Base-by-base conservation (phyloP, 2,113 vertebrate species). In the Petroica traversi region DNA sequence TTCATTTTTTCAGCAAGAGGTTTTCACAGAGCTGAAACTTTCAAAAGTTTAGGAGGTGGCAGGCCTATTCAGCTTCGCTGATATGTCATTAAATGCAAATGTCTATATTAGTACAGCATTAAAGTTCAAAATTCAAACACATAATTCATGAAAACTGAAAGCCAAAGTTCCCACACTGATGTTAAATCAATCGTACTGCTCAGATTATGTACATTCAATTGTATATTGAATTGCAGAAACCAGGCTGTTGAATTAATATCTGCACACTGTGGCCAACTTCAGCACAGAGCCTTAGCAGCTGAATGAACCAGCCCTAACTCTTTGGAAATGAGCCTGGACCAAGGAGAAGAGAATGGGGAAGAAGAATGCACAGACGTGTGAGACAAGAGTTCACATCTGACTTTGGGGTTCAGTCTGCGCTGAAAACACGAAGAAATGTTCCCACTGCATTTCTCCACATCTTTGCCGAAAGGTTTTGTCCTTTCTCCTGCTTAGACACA, bases 121-220 rank as follows among this genome's bases (percentile, higher is more conserved):
- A 77, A 92, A 58, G 69, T 81, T 96, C 84, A 68, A 83, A 75
- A 95, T 84, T 96, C 69, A 93, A 95, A 87, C 34, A 83, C 24
- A 33, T 91, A 92, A 91, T 67, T 92, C 68, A 81, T 59, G 76
- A 84, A 93, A 92, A 81, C 49, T 76, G 71, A 92, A 96, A 93
- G 88, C 67, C 58, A 14, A 76, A 73, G 36, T 85, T 95, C 45
- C 69, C 3, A 2, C 41, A 61, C 28, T 69, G 36, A 75, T 87
- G 41, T 83, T 80, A 95, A 89, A 87, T 95, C 79, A 93, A 88
- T 92, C 11, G 34, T 71, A 55, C 45, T 85, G 57, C 84, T 96
- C 68, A 72, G 66, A 68, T 86, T 67, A 74, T 61, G 66, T n/a
- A 71, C 68, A 29, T 63, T 92, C 48, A 84, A 91, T 76, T 29